phyloP scores from a whole-genome alignment of 2,888 invertebrate genomes.

The Sturmia bella region DNA sequence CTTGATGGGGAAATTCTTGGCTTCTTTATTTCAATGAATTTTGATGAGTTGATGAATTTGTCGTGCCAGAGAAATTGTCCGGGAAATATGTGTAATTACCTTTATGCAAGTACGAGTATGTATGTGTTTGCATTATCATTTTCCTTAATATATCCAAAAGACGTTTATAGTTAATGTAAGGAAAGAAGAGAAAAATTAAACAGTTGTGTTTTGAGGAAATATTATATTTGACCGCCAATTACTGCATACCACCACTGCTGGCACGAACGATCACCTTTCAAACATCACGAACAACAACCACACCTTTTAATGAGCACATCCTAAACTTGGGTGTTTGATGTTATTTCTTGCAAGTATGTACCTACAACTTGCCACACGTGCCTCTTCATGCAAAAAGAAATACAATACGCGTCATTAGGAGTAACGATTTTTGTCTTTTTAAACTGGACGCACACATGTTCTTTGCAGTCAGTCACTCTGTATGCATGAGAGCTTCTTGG shows the following conservation, averaged over 20 bases:
- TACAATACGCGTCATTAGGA: slow-evolving; percentile 36
- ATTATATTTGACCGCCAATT: slow-evolving; percentile 38
- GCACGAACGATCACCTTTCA: slow-evolving; percentile 21
- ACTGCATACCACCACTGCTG: slow-evolving; percentile 9
- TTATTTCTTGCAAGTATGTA: slow-evolving; percentile 17
- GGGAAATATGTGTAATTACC: no score
- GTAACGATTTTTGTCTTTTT: slow-evolving; percentile 21
- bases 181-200: neutral
- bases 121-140: no score
- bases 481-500: slow-evolving; percentile 51
- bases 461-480: neutral
- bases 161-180: neutral
- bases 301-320: slow-evolving; percentile 63
- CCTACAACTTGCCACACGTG: slow-evolving; percentile 62
- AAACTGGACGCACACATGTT: slow-evolving; percentile 38
- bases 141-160: neutral
- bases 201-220: slow-evolving; percentile 38
- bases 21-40: no score
- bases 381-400: slow-evolving; percentile 59
- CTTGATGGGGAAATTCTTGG: no score
- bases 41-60: no score
- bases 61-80: no score
- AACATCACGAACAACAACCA: slow-evolving; percentile 56
- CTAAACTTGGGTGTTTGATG: slow-evolving; percentile 28
- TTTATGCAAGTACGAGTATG: no score